Base-by-base conservation (phyloP, 1,140 invertebrate genomes). In the Aphaenogaster ashmeadi region DNA sequence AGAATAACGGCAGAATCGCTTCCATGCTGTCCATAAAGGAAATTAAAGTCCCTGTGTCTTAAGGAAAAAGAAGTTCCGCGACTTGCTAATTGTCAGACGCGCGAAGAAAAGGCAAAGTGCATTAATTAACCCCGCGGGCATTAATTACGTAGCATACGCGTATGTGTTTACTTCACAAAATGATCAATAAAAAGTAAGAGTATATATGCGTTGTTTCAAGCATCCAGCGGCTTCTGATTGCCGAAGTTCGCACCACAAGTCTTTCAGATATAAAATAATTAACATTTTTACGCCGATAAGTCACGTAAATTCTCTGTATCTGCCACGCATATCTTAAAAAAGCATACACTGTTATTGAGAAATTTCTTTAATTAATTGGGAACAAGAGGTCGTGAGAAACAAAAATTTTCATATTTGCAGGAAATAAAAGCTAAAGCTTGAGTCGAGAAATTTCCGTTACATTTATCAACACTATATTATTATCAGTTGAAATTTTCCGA, bases 1-100 rank as follows among this genome's bases (percentile, higher is more conserved):
- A 50, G 56, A 74, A 75, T 84, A 84, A 84, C 80, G 41, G 69
- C 69, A 41, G 54, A 74, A 60, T 47, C 41, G 69, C 80, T 84
- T 84, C 69, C 69, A 41, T 62, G 27, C 41, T 74, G 69, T 11
- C n/a, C 80, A 44, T 21, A 47, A 75, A 84, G 41, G 27, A 62
- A 74, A 84, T 84, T 75, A 75, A 81, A 62, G 41, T 75, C 54
- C 13, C 41, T 47, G 7, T 50, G 13, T 84, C 54, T 50, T 33
- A 8, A 38, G 64, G 33, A 36, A 47, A 74, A 60, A 47, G 4
- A 50, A 62, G 41, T 84, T 75, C 69, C 69, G 69, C 33, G 44
- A 75, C 54, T 62, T 18, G 80, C 58, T 84, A 84, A 84, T 84
- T 60, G 41, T 44, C 56, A 36, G 54, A 84, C 8, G 27, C 27